Conservation (phyloP, 2,888 invertebrate genomes). For the Drosophila planitibia region DNA sequence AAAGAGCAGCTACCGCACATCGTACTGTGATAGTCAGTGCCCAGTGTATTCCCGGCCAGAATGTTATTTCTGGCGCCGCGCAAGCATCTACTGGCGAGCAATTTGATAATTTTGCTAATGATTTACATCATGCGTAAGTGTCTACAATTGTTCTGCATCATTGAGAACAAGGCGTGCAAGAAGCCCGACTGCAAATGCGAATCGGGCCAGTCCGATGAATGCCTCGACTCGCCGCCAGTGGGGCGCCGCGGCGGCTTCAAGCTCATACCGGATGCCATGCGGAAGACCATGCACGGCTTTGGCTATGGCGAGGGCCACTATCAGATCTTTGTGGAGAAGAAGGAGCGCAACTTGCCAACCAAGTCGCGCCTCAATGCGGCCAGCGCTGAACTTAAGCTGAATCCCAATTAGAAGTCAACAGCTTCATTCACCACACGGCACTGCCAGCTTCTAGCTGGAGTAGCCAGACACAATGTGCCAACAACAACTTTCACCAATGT, state of each 20-base stretch:
- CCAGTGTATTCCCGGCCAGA: constrained; percentile 37
- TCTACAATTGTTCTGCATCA: constrained; percentile 74
- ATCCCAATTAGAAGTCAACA: constrained; percentile 68
- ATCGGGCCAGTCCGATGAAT: constrained; percentile 16
- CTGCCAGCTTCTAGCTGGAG: background rate
- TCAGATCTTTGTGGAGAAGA: constrained; percentile 81
- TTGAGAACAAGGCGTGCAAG: constrained; percentile 67
- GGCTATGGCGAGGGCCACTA: constrained; percentile 82
- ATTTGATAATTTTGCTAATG: constrained; percentile 72
- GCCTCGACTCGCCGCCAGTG: constrained; percentile 42
- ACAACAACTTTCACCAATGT: constrained; percentile 40
- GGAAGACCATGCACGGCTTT: constrained; percentile 74
- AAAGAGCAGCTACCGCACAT: background rate
- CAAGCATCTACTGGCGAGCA: constrained; percentile 77
- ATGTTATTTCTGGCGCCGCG: constrained; percentile 76
- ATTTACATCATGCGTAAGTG: constrained; percentile 77
- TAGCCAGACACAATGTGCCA: constrained; percentile 59
- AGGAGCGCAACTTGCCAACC: constrained; percentile 78
- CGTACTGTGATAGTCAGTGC: constrained; percentile 51
- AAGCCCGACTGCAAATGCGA: constrained; percentile 51
- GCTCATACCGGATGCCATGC: constrained; percentile 70
- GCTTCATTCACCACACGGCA: background rate
- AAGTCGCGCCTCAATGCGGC: constrained; percentile 76
- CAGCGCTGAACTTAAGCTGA: constrained; percentile 79
- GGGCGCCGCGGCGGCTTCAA: constrained; percentile 62